A percentile compares a stretch with the other conserved stretches of the same genome.
These are phyloP conservation scores for Drosophila pruinosa DNA, from an alignment of 1,140 invertebrate genomes.

Conservation along the genomic window DNA sequence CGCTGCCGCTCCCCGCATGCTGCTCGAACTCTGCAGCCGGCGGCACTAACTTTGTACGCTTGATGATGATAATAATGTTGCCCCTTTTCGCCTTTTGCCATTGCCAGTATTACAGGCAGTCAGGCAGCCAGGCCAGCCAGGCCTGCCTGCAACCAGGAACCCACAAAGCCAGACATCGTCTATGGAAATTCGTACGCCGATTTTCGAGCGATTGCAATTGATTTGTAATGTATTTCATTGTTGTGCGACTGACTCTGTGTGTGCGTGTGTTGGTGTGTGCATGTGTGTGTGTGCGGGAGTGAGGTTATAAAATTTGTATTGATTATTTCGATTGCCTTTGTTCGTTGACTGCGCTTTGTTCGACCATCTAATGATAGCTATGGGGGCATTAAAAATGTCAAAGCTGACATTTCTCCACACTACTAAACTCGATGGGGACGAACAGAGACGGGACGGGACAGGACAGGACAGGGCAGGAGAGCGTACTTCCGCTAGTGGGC, in stretches of 20 bases:
- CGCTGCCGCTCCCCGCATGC: neutral
- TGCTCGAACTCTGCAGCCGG: slow-evolving; percentile 52
- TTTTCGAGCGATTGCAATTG: slow-evolving; percentile 80
- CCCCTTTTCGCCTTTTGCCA: slow-evolving; percentile 51
- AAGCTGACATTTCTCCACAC: slow-evolving; percentile 41
- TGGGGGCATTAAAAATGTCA: slow-evolving; percentile 80
- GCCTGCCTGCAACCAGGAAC: neutral
- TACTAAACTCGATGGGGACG: slow-evolving; percentile 13
- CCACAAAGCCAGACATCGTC: slow-evolving; percentile 66
- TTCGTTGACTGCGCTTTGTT: slow-evolving; percentile 70
- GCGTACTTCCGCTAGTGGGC: neutral
- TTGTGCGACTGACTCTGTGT: slow-evolving; percentile 39
- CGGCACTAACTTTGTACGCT: slow-evolving; percentile 78
- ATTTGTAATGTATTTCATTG: slow-evolving; percentile 81
- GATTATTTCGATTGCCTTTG: slow-evolving; percentile 80
- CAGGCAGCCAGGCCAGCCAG: slow-evolving; percentile 12
- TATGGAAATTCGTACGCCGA: slow-evolving; percentile 79
- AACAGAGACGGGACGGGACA: slow-evolving; percentile 10
- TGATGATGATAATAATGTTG: slow-evolving; percentile 80
- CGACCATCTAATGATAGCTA: slow-evolving; percentile 75
- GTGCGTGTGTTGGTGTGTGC: neutral
- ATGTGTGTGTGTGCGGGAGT: slow-evolving; percentile 32
- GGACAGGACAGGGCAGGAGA: neutral
- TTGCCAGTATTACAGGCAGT: slow-evolving; percentile 43
- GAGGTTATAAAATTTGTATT: slow-evolving; percentile 75